These are phyloP conservation scores for Micromys minutus DNA, from an alignment of 2,113 vertebrate genomes.

Conservation along the genomic window DNA sequence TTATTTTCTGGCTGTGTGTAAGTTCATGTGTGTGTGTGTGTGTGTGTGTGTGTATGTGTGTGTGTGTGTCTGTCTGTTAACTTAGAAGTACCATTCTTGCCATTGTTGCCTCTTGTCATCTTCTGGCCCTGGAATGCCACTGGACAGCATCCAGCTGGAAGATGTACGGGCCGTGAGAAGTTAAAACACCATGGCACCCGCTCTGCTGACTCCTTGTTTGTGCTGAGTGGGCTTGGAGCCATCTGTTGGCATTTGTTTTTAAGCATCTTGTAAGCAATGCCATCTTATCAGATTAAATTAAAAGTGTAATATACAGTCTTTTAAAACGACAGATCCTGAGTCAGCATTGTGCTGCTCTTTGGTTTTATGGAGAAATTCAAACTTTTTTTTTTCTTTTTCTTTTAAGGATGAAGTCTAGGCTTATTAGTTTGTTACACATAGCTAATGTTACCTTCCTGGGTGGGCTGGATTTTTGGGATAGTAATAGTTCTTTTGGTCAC, in stretches of 20 bases:
- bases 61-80: neutral
- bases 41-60: neutral
- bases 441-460: slow-evolving; percentile 13
- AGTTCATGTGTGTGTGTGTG: neutral
- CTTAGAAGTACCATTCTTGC: neutral
- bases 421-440: neutral
- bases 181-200: slow-evolving; percentile 2
- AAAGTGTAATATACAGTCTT: slow-evolving; percentile 42
- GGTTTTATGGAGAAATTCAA: slow-evolving; percentile 36
- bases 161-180: neutral
- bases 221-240: slow-evolving; percentile 48
- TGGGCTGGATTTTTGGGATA: neutral
- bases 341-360: slow-evolving; percentile 26
- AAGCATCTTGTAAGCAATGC: slow-evolving; percentile 43
- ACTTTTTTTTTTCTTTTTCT: neutral
- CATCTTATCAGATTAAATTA: slow-evolving; percentile 64
- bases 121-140: neutral
- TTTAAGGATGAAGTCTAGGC: neutral
- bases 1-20: neutral
- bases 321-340: slow-evolving; percentile 28
- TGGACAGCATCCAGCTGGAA: neutral
- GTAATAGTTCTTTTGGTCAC: neutral
- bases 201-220: slow-evolving; percentile 47
- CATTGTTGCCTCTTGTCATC: neutral
- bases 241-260: slow-evolving; percentile 56